A percentile compares a stretch with the other conserved stretches of the same genome.
Evolutionary conservation across 2,888 invertebrate species (phyloP).

Genomic region (Cenopis cana): DNA sequence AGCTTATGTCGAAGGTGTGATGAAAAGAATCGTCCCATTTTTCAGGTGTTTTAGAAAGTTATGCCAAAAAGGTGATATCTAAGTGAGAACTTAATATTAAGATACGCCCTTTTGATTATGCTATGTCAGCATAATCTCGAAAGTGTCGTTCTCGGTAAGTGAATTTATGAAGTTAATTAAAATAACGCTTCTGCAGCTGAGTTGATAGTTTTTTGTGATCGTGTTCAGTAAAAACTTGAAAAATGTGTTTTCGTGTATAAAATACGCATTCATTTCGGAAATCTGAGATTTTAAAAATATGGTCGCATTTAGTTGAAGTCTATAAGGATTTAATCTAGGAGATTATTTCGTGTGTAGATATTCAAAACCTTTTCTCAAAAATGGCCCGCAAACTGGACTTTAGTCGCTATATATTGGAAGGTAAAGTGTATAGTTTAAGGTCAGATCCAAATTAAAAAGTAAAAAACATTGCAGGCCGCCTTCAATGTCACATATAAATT

Average conservation of each 20-base stretch:
- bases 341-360: no score
- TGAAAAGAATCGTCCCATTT: not conserved
- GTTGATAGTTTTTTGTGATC: not conserved
- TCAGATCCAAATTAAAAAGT: no score
- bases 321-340: no score
- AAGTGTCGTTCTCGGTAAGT: slow-evolving; percentile 6
- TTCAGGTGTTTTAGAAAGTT: not conserved
- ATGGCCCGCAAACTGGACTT: no score
- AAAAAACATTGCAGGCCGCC: no score
- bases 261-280: not conserved
- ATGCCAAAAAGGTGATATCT: not conserved
- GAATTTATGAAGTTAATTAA: slow-evolving; percentile 13
- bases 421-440: no score
- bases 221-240: not conserved
- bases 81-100: not conserved
- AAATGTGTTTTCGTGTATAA: not conserved
- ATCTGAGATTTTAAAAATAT: not conserved
- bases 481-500: no score
- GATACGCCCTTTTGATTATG: not conserved
- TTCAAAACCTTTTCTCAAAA: no score
- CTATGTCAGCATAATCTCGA: no score
- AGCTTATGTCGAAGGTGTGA: not conserved
- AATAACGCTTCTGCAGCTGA: not conserved
- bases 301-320: not conserved
- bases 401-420: no score